Percentiles rank a stretch among this genome's conserved stretches.
These are phyloP conservation scores for Oreonectes daqikongensis DNA, from an alignment of 2,797 vertebrate species.

Conservation along the genomic window DNA sequence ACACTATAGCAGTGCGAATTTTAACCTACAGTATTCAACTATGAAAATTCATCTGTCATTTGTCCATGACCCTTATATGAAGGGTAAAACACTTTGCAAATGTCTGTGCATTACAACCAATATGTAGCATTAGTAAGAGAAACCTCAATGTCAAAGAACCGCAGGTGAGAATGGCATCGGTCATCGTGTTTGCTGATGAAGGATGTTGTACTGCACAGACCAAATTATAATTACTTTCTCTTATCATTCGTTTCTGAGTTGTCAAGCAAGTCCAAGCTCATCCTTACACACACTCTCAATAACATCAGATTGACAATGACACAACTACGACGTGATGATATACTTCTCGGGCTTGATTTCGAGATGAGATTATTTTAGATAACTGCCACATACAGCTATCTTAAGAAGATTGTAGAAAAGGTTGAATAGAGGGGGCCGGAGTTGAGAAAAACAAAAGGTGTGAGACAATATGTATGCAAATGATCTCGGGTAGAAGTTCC, in stretches of 20 bases:
- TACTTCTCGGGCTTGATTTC: not conserved
- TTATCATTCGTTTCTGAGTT: slow-evolving; percentile 3
- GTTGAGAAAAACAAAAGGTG: slow-evolving; percentile 64
- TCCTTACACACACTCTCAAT: not conserved
- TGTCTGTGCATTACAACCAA: slow-evolving; percentile 24
- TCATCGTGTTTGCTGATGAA: slow-evolving; percentile 46
- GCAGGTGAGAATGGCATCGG: slow-evolving; percentile 51
- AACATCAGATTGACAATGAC: not conserved
- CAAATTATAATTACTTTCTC: not conserved
- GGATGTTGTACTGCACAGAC: not conserved
- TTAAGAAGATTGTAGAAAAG: slow-evolving; percentile 11
- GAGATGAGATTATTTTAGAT: not conserved
- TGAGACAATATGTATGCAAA: slow-evolving; percentile 82
- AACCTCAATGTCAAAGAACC: slow-evolving; percentile 59
- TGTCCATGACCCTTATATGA: slow-evolving; percentile 27
- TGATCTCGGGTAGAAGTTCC: slow-evolving; percentile 57
- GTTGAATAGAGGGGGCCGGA: slow-evolving; percentile 20
- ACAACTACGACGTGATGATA: not conserved
- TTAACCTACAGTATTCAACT: not conserved
- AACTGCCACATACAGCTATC: slow-evolving; percentile 8
- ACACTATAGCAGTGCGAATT: not conserved
- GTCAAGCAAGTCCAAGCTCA: not conserved
- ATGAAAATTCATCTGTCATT: not conserved
- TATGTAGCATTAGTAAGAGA: slow-evolving; percentile 51
- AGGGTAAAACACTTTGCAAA: slow-evolving; percentile 7